Conservation (phyloP, 1,140 invertebrate species). For the Drosophila teissieri region DNA sequence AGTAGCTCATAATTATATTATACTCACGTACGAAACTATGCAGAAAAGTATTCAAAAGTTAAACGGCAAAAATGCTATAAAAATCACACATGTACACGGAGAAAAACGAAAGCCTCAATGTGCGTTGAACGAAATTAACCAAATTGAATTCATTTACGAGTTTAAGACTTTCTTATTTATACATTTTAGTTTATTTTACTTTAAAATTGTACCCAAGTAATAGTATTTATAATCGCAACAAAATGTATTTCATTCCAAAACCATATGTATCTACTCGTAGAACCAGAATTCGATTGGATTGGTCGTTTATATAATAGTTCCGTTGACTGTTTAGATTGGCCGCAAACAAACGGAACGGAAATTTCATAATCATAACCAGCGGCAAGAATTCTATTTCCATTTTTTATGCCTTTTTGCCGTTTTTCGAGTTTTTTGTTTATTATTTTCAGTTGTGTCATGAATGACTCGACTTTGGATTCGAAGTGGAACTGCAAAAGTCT, state of each 20-base stretch:
- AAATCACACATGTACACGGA: background rate
- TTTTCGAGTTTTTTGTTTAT: constrained; percentile 16
- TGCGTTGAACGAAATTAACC: too few relatives aligned
- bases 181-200: background rate
- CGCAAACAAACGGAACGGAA: constrained; percentile 63
- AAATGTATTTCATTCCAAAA: too few relatives aligned
- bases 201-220: too few relatives aligned
- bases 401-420: constrained; percentile 36
- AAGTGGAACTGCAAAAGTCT: constrained; percentile 25
- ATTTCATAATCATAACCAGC: constrained; percentile 73
- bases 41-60: constrained; percentile 65
- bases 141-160: too few relatives aligned
- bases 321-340: constrained; percentile 43
- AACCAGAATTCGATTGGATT: background rate
- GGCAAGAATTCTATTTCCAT: constrained; percentile 50
- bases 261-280: background rate
- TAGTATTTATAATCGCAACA: too few relatives aligned
- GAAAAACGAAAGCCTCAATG: background rate
- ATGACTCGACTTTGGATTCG: constrained; percentile 57
- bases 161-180: too few relatives aligned
- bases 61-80: constrained; percentile 40
- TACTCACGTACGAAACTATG: constrained; percentile 77
- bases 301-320: constrained; percentile 24
- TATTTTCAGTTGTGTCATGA: constrained; percentile 44
- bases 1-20: constrained; percentile 82